These are phyloP conservation scores for Azemiops feae DNA, from an alignment of 2,113 vertebrate genomes.

Conservation along the genomic window DNA sequence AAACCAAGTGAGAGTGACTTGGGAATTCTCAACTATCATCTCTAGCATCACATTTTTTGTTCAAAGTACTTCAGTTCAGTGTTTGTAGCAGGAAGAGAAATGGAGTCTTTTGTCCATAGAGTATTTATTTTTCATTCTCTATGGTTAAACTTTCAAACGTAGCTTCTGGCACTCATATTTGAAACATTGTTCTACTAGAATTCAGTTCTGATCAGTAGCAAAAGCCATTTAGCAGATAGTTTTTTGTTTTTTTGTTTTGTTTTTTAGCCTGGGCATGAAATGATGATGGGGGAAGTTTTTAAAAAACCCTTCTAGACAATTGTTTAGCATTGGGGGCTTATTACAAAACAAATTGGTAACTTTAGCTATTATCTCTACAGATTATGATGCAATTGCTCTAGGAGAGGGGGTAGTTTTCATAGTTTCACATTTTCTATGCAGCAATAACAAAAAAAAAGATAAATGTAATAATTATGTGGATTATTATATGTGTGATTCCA, in stretches of 20 bases:
- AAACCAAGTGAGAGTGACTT: not conserved
- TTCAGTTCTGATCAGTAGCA: not conserved
- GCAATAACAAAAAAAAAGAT: not conserved
- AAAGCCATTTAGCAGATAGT: not conserved
- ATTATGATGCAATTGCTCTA: not conserved
- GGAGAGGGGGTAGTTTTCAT: not conserved
- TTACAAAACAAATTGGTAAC: not conserved
- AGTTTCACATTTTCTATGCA: not conserved
- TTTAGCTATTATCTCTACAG: not conserved
- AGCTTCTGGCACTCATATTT: not conserved
- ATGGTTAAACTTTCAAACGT: not conserved
- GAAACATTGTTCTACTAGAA: not conserved
- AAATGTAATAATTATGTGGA: not conserved
- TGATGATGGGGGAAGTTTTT: not conserved
- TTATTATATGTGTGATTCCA: not conserved
- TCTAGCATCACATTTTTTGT: not conserved
- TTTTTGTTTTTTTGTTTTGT: too few relatives aligned
- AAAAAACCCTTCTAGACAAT: not conserved
- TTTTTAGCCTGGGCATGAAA: not conserved
- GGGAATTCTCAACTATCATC: not conserved
- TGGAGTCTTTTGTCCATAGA: not conserved
- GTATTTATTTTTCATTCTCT: not conserved
- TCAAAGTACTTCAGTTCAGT: not conserved
- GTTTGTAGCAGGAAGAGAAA: not conserved
- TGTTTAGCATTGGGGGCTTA: not conserved